Evolutionary conservation across 2,113 vertebrate species (phyloP).

Genomic region (Chaetorhynchus papuensis): DNA sequence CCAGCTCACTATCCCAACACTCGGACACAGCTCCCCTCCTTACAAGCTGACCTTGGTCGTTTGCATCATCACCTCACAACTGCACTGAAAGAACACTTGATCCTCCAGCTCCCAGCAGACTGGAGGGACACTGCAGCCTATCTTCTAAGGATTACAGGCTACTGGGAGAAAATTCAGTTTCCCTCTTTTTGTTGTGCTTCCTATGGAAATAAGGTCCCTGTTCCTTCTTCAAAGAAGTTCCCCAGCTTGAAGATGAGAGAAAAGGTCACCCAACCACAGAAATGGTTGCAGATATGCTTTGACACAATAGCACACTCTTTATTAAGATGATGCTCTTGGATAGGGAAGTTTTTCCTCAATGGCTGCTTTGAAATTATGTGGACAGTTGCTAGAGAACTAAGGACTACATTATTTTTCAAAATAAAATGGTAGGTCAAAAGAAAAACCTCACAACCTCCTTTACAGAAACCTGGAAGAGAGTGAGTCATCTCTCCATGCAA

Average conservation of each 20-base stretch:
- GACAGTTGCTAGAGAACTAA: background rate
- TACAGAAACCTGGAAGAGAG: background rate
- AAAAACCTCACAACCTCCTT: background rate
- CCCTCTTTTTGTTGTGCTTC: background rate
- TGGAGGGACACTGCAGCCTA: background rate
- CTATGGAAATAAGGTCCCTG: background rate
- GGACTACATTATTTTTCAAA: background rate
- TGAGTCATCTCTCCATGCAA: background rate
- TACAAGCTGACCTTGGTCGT: background rate
- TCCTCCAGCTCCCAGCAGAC: background rate
- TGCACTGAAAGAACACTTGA: background rate
- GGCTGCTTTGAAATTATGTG: background rate
- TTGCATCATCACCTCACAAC: slow-evolving; percentile 5
- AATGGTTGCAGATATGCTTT: background rate
- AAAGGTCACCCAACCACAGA: background rate
- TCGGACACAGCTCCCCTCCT: background rate
- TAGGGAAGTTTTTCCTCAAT: background rate
- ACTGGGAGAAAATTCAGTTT: background rate
- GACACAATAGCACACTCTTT: background rate
- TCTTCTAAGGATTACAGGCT: background rate
- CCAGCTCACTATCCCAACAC: background rate
- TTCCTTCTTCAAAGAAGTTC: background rate
- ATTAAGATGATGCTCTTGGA: background rate
- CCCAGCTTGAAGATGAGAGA: background rate
- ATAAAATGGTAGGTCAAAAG: background rate